Evolutionary conservation across 2,888 invertebrate species (phyloP), one percentile per base, ranked within the genome.

Genomic region (Dinocampus coccinellae): DNA sequence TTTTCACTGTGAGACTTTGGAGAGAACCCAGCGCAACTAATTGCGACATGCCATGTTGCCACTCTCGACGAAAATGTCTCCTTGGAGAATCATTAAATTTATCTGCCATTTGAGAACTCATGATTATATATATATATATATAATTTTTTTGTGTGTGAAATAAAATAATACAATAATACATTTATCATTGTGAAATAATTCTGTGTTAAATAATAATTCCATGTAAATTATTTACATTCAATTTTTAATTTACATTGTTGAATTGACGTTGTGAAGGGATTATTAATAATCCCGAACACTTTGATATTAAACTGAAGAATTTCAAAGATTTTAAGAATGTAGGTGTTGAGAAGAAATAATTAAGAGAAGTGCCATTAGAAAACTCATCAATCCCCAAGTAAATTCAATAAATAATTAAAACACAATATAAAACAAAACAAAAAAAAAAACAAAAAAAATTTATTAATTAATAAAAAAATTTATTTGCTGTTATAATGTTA

Each of bases 211-310:
- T 53, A 64, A 53, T 36, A 34, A 3, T 61, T 29, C 7, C 29
- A 69, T 69, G 11, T 16, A 13, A 62, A 62, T 52, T 69, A 62
- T 69, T 69, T 36, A 42, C 22, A 52, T 52, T 36, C 62, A 62
- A 61, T 69, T 69, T 53, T 29, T 29, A 29, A 29, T 29, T 29
- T 29, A 29, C 16, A 34, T 16, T 34, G n/a, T 62, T 53, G 20
- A 36, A 69, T 69, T 52, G 69, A 69, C 24, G 34, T 16, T 53
- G 34, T 52, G 42, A 69, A n/a, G 62, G 62, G 34, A 62, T 69
- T 69, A 69, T 69, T 69, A 62, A 69, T 69, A 61, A 62, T 34
- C 29, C 55, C 16, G 39, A 29, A 26, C 36, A 34, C 53, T 33
- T 26, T 69, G 69, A 55, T 16, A 53, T 52, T 24, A 42, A 2